A percentile compares a stretch with the other conserved stretches of the same genome.
Conservation (phyloP, 1,140 invertebrate species). For the Neotoxoptera formosana region DNA sequence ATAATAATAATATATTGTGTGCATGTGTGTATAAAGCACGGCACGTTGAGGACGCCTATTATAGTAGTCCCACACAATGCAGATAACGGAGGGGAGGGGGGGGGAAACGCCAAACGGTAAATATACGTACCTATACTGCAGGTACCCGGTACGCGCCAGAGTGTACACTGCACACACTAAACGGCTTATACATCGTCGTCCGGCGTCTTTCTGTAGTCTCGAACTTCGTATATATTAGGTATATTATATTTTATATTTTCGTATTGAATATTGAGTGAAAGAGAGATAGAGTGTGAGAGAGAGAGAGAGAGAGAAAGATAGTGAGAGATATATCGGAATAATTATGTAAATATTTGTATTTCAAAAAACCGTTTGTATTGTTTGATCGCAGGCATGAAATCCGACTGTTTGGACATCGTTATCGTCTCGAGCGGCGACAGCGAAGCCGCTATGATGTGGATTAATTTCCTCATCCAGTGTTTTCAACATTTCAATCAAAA, state of each 20-base stretch:
- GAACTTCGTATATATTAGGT: background rate
- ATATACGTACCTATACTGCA: background rate
- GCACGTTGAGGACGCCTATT: background rate
- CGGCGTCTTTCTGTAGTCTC: background rate
- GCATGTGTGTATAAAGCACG: background rate
- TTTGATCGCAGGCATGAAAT: conserved; percentile 50
- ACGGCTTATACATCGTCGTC: background rate
- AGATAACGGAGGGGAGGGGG: background rate
- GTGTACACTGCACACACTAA: background rate
- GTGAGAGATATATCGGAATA: background rate
- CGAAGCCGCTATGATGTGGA: conserved; percentile 77
- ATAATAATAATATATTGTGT: background rate
- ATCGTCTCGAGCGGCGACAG: conserved; percentile 79
- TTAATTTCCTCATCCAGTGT: conserved; percentile 79
- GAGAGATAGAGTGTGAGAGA: too few species aligned
- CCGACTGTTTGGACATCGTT: conserved; percentile 80
- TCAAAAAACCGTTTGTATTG: background rate
- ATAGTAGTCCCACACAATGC: background rate
- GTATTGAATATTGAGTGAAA: background rate
- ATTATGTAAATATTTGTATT: background rate
- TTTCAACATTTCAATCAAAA: conserved; percentile 84
- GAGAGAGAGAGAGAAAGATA: background rate
- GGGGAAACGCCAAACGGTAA: background rate
- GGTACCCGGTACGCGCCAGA: background rate
- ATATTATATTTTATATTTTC: background rate